Percentiles rank a stretch among this genome's conserved stretches.
Conservation (phyloP, 2,113 vertebrate species). For the Holacanthus passer region DNA sequence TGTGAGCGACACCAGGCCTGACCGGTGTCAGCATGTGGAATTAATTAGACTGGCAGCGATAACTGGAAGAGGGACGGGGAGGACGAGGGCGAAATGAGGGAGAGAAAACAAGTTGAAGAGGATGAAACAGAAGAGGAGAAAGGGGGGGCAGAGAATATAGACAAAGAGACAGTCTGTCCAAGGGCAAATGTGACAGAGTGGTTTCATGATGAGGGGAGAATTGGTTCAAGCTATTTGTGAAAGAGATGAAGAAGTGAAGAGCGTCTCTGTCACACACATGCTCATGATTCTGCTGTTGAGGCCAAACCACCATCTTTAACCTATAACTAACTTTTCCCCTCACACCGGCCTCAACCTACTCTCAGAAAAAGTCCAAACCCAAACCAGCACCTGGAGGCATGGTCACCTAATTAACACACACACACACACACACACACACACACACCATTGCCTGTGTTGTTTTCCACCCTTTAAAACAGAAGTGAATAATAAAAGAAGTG, state of each 20-base stretch:
- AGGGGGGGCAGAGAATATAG: not conserved
- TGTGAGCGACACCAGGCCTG: slow-evolving; percentile 56
- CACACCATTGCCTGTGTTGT: too few species aligned
- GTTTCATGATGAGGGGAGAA: slow-evolving; percentile 24
- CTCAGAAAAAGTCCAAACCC: too few species aligned
- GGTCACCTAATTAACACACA: not conserved
- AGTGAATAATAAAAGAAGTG: too few species aligned
- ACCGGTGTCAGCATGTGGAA: slow-evolving; percentile 69
- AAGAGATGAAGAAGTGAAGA: slow-evolving; percentile 25
- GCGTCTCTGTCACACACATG: not conserved
- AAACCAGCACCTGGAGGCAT: too few species aligned
- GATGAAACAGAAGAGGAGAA: slow-evolving; percentile 20
- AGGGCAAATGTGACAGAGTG: slow-evolving; percentile 14
- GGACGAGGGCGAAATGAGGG: slow-evolving; percentile 11
- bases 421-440: too few species aligned
- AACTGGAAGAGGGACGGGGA: slow-evolving; percentile 36
- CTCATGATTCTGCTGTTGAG: slow-evolving; percentile 4
- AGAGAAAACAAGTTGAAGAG: slow-evolving; percentile 29
- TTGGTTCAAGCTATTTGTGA: slow-evolving; percentile 30
- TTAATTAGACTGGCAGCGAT: slow-evolving; percentile 72
- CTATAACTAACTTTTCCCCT: not conserved
- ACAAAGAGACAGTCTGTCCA: slow-evolving; percentile 22
- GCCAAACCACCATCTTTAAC: not conserved
- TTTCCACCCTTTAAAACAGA: not conserved
- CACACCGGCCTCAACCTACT: not conserved